Percentiles rank a stretch among this genome's conserved stretches.
These are phyloP conservation scores for Leptopilina clavipes DNA, from an alignment of 1,140 invertebrate genomes.

Conservation along the genomic window DNA sequence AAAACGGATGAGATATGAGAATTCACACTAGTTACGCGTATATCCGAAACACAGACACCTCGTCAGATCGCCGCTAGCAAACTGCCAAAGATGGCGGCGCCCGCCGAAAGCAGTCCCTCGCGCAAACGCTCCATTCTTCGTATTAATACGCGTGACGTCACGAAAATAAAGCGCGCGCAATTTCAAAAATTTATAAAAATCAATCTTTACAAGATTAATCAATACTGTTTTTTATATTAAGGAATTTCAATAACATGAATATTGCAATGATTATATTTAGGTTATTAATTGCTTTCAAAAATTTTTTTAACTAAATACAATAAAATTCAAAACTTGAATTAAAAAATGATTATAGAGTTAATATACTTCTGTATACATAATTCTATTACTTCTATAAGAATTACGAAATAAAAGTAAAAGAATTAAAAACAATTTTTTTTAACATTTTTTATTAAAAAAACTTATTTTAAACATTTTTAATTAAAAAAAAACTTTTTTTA, in stretches of 20 bases:
- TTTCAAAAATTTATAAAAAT: constrained; percentile 6
- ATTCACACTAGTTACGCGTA: constrained; percentile 57
- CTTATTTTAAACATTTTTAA: too few species aligned
- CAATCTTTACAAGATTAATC: neutral
- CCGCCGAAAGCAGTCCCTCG: constrained; percentile 16
- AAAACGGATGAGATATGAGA: constrained; percentile 52
- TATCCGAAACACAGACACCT: constrained; percentile 67
- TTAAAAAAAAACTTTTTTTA: neutral
- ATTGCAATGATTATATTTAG: too few species aligned
- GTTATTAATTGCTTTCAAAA: too few species aligned
- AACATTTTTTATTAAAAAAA: too few species aligned
- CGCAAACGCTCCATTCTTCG: neutral
- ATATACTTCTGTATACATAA: too few species aligned
- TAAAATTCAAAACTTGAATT: too few species aligned
- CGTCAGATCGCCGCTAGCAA: constrained; percentile 70
- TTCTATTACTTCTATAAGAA: too few species aligned
- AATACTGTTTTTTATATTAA: too few species aligned
- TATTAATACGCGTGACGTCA: constrained; percentile 9
- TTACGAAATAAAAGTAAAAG: neutral
- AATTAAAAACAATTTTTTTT: too few species aligned
- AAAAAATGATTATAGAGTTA: too few species aligned
- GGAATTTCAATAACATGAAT: too few species aligned
- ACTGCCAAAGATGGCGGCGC: constrained; percentile 33
- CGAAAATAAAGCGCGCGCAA: neutral
- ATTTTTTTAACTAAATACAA: too few species aligned